Conservation (phyloP, 2,113 vertebrate species). For the Gnathonemus echidnorhynchus region DNA sequence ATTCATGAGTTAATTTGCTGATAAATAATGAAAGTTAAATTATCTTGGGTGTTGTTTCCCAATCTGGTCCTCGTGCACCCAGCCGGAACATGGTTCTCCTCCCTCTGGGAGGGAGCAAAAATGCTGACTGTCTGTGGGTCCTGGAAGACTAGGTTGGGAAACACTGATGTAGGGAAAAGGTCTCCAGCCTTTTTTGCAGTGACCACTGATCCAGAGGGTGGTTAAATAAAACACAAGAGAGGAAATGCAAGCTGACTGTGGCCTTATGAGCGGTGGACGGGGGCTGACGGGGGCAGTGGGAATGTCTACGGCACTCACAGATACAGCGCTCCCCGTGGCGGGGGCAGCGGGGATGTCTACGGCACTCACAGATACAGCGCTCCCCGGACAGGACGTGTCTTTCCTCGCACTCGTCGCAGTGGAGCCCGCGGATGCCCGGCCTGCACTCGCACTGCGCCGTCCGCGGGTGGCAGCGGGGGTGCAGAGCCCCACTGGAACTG, state of each 20-base stretch:
- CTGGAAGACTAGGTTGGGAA: neutral
- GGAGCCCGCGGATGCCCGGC: constrained; percentile 66
- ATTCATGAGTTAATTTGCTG: neutral
- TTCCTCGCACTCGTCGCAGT: constrained; percentile 70
- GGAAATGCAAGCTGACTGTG: neutral
- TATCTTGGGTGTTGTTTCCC: neutral
- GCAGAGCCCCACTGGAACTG: constrained; percentile 61
- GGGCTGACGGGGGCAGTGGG: neutral
- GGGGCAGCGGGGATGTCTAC: too few relatives aligned
- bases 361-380: constrained; percentile 77
- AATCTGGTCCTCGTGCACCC: neutral
- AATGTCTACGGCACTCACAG: constrained; percentile 62
- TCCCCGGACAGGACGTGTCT: constrained; percentile 66
- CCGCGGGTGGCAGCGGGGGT: constrained; percentile 53
- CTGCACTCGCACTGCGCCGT: constrained; percentile 76
- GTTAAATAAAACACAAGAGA: neutral
- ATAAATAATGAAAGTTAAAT: neutral
- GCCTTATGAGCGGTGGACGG: neutral
- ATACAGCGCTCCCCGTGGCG: constrained; percentile 58
- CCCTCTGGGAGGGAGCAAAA: neutral
- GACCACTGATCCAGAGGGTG: neutral
- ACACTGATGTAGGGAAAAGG: neutral
- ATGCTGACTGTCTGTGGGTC: neutral
- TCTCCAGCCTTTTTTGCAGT: neutral
- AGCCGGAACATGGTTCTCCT: neutral